Evolutionary conservation across 1,140 invertebrate genomes (phyloP).

Genomic region (Drosophila serrata): DNA sequence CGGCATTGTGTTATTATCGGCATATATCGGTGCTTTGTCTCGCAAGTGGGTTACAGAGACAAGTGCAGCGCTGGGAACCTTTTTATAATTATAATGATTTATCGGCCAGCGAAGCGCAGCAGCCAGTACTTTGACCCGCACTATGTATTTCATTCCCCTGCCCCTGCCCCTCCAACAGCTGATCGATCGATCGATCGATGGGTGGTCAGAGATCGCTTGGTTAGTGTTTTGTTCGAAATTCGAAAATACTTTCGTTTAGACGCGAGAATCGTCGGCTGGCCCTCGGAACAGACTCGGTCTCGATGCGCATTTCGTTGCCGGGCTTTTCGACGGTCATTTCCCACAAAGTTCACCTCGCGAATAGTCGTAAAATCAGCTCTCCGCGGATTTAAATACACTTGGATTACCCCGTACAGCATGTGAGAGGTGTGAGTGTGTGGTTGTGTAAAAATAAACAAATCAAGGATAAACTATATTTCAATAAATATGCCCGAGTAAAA

Average conservation of each 20-base stretch:
- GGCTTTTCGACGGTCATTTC: slow-evolving; percentile 48
- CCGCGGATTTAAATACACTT: slow-evolving; percentile 15
- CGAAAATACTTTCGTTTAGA: slow-evolving; percentile 56
- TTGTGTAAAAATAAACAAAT: slow-evolving; percentile 4
- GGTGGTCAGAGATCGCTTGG: slow-evolving; percentile 6
- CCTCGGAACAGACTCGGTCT: slow-evolving; percentile 18
- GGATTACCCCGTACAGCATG: background rate
- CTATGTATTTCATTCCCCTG: no score
- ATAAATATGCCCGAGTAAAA: slow-evolving; percentile 2
- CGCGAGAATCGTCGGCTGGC: slow-evolving; percentile 33
- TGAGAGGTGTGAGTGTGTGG: slow-evolving; percentile 1
- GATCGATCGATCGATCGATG: slow-evolving; percentile 16
- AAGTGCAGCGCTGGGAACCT: slow-evolving; percentile 41
- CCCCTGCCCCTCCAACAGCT: slow-evolving; percentile 27
- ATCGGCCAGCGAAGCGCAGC: slow-evolving; percentile 37
- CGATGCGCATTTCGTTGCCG: slow-evolving; percentile 27
- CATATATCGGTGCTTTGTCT: slow-evolving; percentile 19
- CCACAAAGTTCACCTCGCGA: slow-evolving; percentile 27
- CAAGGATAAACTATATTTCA: background rate
- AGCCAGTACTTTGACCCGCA: slow-evolving; percentile 54
- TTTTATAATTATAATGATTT: slow-evolving; percentile 40
- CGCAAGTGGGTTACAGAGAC: slow-evolving; percentile 10
- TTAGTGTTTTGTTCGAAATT: slow-evolving; percentile 34
- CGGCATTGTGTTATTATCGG: slow-evolving; percentile 14
- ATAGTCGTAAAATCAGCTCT: slow-evolving; percentile 19